phyloP scores from a whole-genome alignment of 1,140 invertebrate species.

The Anoplophora glabripennis region DNA sequence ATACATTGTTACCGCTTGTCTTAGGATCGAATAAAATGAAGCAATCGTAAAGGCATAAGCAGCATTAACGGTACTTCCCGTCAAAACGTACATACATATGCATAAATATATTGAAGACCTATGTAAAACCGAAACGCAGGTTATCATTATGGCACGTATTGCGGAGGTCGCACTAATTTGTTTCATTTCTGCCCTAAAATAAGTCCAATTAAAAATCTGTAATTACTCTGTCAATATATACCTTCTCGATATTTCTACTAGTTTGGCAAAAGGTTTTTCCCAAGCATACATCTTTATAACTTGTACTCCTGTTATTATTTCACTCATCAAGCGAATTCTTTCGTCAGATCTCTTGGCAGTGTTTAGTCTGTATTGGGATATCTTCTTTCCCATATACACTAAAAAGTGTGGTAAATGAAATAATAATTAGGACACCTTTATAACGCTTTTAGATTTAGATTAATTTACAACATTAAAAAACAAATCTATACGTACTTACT shows the following conservation, averaged over 20 bases:
- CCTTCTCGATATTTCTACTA: conserved; percentile 50
- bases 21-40: conserved; percentile 68
- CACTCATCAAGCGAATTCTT: conserved; percentile 79
- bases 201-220: not conserved
- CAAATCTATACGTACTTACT: conserved; percentile 50
- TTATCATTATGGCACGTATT: conserved; percentile 68
- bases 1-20: conserved; percentile 68
- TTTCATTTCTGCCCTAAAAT: conserved; percentile 40
- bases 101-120: conserved; percentile 75
- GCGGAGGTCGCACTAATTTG: conserved; percentile 47
- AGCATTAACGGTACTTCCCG: conserved; percentile 63
- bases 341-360: conserved; percentile 59
- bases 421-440: no score
- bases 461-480: no score
- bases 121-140: conserved; percentile 68
- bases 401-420: conserved; percentile 42
- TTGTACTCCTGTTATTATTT: conserved; percentile 74
- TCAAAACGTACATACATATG: conserved; percentile 68
- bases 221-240: conserved; percentile 13
- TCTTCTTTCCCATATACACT: conserved; percentile 48
- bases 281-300: conserved; percentile 88
- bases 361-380: conserved; percentile 47
- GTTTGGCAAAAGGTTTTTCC: conserved; percentile 73
- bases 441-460: no score
- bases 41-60: conserved; percentile 73